Base-by-base conservation (phyloP, 2,888 invertebrate species). In the Folsomia manolachei region DNA sequence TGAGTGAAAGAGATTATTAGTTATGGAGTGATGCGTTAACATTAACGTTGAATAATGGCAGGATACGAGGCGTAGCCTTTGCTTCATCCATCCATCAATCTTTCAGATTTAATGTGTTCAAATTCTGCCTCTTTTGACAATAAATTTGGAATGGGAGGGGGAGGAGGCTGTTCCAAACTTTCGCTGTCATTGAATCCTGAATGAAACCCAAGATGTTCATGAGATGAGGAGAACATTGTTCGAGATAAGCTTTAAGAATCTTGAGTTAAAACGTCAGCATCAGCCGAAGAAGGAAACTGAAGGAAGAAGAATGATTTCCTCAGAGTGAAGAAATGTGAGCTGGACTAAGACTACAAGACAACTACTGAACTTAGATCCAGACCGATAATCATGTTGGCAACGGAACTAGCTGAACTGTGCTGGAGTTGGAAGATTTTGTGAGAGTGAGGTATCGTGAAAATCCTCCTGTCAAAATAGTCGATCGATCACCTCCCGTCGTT, bases 381-480 rank as follows among this genome's bases (percentile, higher is more conserved):
- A 14, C 39, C 4, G 39, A 9, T 39, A 39, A 14, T 39, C 4
- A 39, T 4, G 39, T 39, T 39, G 39, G 39, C 4, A 39, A 39
- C 39, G 39, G 4, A 39, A 4, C 7, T 39, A 39, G 39, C 39
- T 9, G 14, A 39, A 39, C 39, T 39, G 14, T 39, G 39, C n/a
- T n/a, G n/a, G n/a, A n/a, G n/a, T n/a, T n/a, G n/a, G n/a, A n/a
- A n/a, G n/a, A n/a, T n/a, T n/a, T n/a, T n/a, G n/a, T n/a, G n/a
- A n/a, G n/a, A n/a, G n/a, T n/a, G n/a, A n/a, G n/a, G n/a, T n/a
- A n/a, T 39, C 7, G 39, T 39, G 39, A 39, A 39, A 39, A 39
- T 39, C 39, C 39, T 68, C 52, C 68, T 69, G 74, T 75, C 75
- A 71, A 72, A 72, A 72, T 75, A 72, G 70, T 75, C 75, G 72